These are phyloP conservation scores for Zoanthus solanderi DNA, from an alignment of 92 coral and sea anemone species.

Conservation along the genomic window DNA sequence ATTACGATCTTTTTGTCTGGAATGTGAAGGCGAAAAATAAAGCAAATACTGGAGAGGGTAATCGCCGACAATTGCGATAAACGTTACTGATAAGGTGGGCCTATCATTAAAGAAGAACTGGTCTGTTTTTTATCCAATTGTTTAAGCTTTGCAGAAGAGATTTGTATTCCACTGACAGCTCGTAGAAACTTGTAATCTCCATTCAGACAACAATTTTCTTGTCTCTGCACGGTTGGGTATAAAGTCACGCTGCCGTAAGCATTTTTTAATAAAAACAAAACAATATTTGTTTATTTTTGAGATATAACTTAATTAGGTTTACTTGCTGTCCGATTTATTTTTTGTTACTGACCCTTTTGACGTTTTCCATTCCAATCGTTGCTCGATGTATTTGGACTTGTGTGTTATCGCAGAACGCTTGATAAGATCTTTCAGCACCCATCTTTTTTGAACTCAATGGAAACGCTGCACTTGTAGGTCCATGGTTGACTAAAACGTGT, in stretches of 20 bases:
- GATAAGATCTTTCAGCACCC: background rate
- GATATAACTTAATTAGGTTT: background rate
- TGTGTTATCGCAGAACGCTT: background rate
- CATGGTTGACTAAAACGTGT: background rate
- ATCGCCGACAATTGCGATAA: slow-evolving; percentile 5
- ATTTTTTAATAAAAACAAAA: background rate
- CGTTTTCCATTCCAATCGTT: background rate
- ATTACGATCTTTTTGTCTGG: background rate
- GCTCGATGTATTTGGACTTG: background rate
- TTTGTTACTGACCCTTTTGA: background rate
- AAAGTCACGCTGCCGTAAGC: background rate
- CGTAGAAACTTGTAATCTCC: background rate
- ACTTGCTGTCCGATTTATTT: background rate
- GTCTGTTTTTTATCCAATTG: background rate
- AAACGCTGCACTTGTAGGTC: background rate
- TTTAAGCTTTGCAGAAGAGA: background rate
- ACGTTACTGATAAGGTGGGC: background rate
- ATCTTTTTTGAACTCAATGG: background rate
- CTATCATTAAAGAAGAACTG: background rate
- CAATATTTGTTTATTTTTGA: slow-evolving; percentile 1
- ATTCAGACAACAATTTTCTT: background rate
- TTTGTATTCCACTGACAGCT: background rate
- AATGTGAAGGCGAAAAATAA: background rate
- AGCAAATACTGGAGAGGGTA: background rate
- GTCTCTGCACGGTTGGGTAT: background rate